Evolutionary conservation across 53 echinoderm and acorn worm species (phyloP), one percentile per base, ranked within the genome.

Genomic region (Hippasteria phrygiana): DNA sequence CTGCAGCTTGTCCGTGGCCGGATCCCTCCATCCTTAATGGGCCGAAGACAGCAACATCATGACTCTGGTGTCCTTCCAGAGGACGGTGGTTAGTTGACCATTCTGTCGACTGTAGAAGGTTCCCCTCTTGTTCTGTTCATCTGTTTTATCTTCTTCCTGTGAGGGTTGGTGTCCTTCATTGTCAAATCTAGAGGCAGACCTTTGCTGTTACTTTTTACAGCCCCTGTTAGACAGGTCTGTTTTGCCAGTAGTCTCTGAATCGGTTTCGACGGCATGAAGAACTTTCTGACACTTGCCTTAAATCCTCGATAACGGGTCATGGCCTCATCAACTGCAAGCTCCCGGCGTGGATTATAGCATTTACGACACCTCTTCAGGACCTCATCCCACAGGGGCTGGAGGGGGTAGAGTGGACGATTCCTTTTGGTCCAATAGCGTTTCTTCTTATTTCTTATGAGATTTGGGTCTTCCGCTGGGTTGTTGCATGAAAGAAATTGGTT

Each of bases 31-130:
- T 13, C 63, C 63, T 31, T 85, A 71, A 18, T 85, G 86, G 18
- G 27, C 50, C 17, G 86, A 62, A 16, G 86, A 85, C 22, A 85
- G 50, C 22, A 85, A 5, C 70, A 70, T 71, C 67, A 85, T 69
- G 0, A 85, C 71, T 4, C 70, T 22, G 20, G 26, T 46, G 53
- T 85, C 71, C n/a, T 85, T 85, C 86, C 86, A 85, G 11, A 85
- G 17, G 33, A 43, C 51, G 3, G 67, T 32, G 0, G 86, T 85
- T 3, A 85, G 86, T 35, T 65, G 86, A 27, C 83, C 83, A 65
- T 83, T 83, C 83, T 83, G 86, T 22, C 66, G 27, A 26, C 27
- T 46, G 53, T 85, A 69, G 35, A 67, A 85, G 0, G 86, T 46
- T n/a, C 86, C 51, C 35, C 71, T 71, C 16, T 38, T 20, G 31